phyloP scores from a whole-genome alignment of 2,888 invertebrate species.

The Hybos culiciformis region DNA sequence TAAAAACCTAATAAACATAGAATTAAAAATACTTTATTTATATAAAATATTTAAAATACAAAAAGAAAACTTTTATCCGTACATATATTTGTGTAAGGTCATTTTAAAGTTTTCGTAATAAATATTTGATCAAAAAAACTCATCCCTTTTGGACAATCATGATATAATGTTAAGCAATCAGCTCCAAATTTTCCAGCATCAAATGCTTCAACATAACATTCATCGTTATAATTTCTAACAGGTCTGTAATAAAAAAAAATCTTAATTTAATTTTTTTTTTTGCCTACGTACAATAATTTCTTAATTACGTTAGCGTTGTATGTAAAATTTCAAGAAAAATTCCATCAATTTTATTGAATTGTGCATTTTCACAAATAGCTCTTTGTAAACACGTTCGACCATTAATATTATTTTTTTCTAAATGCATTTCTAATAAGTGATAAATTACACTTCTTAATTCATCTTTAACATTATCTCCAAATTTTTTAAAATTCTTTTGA shows the following conservation, averaged over 20 bases:
- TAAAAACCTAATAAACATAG: no score
- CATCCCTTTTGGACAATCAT: slow-evolving; percentile 45
- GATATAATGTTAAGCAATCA: slow-evolving; percentile 47
- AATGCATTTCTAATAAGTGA: neutral
- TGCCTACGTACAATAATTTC: neutral
- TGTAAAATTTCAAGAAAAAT: slow-evolving; percentile 8
- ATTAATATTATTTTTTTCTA: slow-evolving; percentile 2
- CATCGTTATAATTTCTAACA: slow-evolving; percentile 36
- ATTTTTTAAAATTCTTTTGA: neutral
- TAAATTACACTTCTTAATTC: neutral
- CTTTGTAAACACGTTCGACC: slow-evolving; percentile 2
- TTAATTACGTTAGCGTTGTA: slow-evolving; percentile 2
- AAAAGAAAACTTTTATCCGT: no score
- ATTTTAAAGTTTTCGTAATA: slow-evolving; percentile 1
- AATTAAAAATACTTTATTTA: no score
- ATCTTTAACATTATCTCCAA: neutral
- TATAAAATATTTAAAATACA: no score
- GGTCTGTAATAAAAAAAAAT: slow-evolving; percentile 17
- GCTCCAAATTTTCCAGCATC: slow-evolving; percentile 48
- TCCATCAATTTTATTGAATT: slow-evolving; percentile 2
- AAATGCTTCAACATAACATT: slow-evolving; percentile 46
- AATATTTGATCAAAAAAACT: slow-evolving; percentile 41
- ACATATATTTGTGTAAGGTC: no score
- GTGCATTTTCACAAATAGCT: slow-evolving; percentile 6
- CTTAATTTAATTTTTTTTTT: neutral